These are phyloP conservation scores for Lineus longissimus DNA, from an alignment of 1,140 invertebrate genomes.

Conservation along the genomic window DNA sequence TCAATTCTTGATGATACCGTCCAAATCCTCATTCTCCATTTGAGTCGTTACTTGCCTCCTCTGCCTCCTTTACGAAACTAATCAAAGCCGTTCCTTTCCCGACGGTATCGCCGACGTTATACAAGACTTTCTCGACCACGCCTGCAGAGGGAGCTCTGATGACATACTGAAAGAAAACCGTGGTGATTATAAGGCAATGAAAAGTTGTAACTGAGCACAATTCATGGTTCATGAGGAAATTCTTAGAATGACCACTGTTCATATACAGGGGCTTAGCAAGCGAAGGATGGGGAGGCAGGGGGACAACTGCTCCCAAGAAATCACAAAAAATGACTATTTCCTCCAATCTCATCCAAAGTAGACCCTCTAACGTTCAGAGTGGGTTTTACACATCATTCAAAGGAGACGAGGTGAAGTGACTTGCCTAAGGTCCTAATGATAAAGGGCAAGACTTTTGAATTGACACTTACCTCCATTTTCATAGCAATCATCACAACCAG, in stretches of 20 bases:
- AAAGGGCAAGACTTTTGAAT: too few relatives aligned
- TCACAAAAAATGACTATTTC: too few relatives aligned
- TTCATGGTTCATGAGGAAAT: conserved; percentile 1
- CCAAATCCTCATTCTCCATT: too few relatives aligned
- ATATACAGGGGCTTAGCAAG: background rate
- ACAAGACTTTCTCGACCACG: conserved; percentile 69
- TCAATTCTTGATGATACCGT: too few relatives aligned
- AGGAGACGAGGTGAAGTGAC: too few relatives aligned
- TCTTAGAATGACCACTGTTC: background rate
- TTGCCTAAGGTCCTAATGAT: too few relatives aligned
- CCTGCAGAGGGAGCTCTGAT: conserved; percentile 76
- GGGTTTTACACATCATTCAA: too few relatives aligned
- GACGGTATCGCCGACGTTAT: conserved; percentile 76
- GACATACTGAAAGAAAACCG: conserved; percentile 64
- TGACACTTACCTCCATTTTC: conserved; percentile 96
- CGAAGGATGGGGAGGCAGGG: background rate
- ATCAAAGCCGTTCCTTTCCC: conserved; percentile 69
- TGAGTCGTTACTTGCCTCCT: background rate
- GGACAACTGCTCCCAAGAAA: too few relatives aligned
- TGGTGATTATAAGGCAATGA: too few relatives aligned
- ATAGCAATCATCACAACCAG: conserved; percentile 92
- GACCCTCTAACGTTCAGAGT: too few relatives aligned
- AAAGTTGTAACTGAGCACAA: background rate
- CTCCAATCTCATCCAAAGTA: too few relatives aligned
- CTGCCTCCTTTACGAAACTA: conserved; percentile 48